Percentiles rank a stretch among this genome's conserved stretches.
These are phyloP conservation scores for Eumaeus atala DNA, from an alignment of 1,140 invertebrate genomes.

Conservation along the genomic window DNA sequence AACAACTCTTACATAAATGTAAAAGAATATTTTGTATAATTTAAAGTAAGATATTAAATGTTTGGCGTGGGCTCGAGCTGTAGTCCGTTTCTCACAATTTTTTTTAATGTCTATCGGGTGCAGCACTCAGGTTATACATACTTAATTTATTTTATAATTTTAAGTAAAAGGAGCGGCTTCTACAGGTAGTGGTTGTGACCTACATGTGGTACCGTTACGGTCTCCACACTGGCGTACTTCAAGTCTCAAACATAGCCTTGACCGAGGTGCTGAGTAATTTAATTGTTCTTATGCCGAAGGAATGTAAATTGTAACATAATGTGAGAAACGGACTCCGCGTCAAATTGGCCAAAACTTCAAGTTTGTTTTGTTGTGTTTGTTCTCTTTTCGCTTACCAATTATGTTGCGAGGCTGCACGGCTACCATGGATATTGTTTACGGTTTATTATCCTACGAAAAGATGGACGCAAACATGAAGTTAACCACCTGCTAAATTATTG, in stretches of 20 bases:
- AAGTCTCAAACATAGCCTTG: neutral
- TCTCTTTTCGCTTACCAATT: constrained; percentile 65
- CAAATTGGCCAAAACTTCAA: constrained; percentile 45
- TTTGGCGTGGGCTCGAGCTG: constrained; percentile 30
- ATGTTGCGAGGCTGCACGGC: constrained; percentile 32
- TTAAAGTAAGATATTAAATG: constrained; percentile 62
- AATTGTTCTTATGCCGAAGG: constrained; percentile 13
- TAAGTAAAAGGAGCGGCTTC: too few relatives aligned
- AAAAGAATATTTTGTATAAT: constrained; percentile 74
- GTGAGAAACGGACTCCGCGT: constrained; percentile 21
- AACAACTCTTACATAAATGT: constrained; percentile 73
- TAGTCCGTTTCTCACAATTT: constrained; percentile 12
- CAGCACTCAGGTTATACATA: constrained; percentile 4
- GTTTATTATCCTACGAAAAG: constrained; percentile 44
- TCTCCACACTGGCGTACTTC: neutral
- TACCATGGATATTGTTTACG: constrained; percentile 34
- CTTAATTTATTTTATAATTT: too few relatives aligned
- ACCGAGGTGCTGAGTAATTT: constrained; percentile 13
- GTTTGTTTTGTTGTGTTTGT: constrained; percentile 68
- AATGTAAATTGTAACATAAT: constrained; percentile 8
- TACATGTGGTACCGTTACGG: neutral
- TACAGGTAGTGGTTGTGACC: constrained; percentile 3
- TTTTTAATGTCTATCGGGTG: constrained; percentile 3
- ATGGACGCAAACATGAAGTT: constrained; percentile 61
- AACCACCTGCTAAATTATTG: constrained; percentile 57